phyloP scores from a whole-genome alignment of 2,113 vertebrate species.

The Leucosticte australis region DNA sequence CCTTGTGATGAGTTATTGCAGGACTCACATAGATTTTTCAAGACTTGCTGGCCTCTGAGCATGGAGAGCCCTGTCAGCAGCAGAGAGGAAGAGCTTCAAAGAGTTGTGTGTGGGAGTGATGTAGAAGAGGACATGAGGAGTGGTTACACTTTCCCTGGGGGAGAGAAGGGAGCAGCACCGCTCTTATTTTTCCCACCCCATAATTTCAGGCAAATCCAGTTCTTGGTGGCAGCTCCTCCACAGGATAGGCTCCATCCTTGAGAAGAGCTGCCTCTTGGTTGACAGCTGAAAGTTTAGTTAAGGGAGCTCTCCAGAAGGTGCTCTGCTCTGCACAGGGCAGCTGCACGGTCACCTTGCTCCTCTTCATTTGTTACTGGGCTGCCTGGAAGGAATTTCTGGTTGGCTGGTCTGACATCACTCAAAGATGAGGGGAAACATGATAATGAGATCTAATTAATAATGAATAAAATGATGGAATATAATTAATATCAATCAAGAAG shows the following conservation, averaged over 20 bases:
- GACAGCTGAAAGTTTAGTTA: neutral
- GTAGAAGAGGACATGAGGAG: neutral
- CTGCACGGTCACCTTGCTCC: neutral
- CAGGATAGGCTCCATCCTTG: neutral
- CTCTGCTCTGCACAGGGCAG: neutral
- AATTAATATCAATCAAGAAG: slow-evolving; percentile 8
- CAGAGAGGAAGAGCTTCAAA: neutral
- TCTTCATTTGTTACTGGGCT: rapidly evolving
- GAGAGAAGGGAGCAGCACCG: rapidly evolving
- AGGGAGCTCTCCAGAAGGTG: neutral
- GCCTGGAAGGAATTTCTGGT: neutral
- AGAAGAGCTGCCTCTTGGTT: neutral
- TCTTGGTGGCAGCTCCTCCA: neutral
- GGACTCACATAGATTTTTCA: neutral
- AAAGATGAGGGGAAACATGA: neutral
- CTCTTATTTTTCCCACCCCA: neutral
- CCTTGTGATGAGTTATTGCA: neutral
- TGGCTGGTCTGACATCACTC: neutral
- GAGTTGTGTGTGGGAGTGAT: rapidly evolving
- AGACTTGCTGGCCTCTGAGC: neutral
- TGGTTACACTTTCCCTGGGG: neutral
- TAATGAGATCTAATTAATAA: slow-evolving; percentile 35
- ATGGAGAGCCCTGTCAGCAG: neutral
- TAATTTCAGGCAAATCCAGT: neutral
- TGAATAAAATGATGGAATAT: neutral